Percentiles rank a stretch among this genome's conserved stretches.
These are phyloP conservation scores for Dryadula phaetusa DNA, from an alignment of 2,888 invertebrate genomes.

Conservation along the genomic window DNA sequence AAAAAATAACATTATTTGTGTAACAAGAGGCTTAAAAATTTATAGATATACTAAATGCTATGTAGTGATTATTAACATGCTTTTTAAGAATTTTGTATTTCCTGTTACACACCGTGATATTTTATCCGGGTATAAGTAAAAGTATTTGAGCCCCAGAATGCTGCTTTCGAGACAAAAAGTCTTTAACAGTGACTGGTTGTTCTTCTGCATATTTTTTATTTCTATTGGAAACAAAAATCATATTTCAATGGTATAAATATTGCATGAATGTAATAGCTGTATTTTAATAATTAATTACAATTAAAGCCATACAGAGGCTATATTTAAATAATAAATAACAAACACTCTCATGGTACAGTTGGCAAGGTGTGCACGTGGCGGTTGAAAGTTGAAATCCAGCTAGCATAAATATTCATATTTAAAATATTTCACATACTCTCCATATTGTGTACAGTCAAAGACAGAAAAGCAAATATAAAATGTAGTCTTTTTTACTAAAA, in stretches of 20 bases:
- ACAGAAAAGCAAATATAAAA: too few species aligned
- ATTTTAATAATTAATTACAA: not conserved
- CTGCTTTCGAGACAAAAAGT: constrained; percentile 67
- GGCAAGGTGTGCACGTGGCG: not conserved
- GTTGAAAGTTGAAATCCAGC: not conserved
- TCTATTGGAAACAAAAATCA: not conserved
- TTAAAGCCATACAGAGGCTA: not conserved
- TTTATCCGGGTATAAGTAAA: constrained; percentile 71
- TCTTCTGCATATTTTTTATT: constrained; percentile 52
- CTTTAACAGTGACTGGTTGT: constrained; percentile 54
- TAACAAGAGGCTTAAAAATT: too few species aligned
- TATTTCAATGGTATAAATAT: not conserved
- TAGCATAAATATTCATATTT: not conserved
- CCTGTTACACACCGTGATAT: constrained; percentile 62
- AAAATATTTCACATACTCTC: not conserved
- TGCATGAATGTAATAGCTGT: not conserved
- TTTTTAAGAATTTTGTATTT: too few species aligned
- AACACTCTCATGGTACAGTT: not conserved
- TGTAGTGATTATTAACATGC: too few species aligned
- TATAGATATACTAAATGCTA: too few species aligned
- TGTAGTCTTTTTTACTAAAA: too few species aligned
- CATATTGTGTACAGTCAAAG: too few species aligned
- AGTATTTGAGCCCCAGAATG: constrained; percentile 72
- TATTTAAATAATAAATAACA: not conserved
- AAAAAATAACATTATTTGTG: too few species aligned